Percentiles rank a stretch among this genome's conserved stretches.
Conservation (phyloP, 2,888 invertebrate species). For the Tenthredo amoena region DNA sequence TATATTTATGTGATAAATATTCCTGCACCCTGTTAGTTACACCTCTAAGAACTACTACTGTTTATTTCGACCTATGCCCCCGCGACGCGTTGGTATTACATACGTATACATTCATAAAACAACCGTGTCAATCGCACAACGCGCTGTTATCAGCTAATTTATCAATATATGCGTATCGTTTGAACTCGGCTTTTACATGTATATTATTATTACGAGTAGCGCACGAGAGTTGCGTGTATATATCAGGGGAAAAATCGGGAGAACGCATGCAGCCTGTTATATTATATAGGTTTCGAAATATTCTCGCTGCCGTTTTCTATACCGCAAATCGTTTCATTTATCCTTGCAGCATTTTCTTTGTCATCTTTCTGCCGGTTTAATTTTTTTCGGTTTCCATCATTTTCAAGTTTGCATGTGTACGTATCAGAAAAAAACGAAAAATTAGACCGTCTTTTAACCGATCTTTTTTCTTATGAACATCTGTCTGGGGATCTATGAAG, state of each 20-base stretch:
- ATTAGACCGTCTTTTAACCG: too few relatives aligned
- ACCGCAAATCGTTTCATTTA: background rate
- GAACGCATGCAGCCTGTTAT: background rate
- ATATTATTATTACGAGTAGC: slow-evolving; percentile 19
- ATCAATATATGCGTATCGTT: slow-evolving; percentile 40
- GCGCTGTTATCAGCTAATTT: slow-evolving; percentile 40
- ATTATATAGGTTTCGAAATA: background rate
- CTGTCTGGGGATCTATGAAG: too few relatives aligned
- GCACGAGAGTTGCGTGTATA: background rate
- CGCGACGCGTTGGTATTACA: background rate
- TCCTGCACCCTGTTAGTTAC: slow-evolving; percentile 36
- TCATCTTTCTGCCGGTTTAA: background rate
- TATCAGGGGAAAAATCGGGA: background rate
- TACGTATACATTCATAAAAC: background rate
- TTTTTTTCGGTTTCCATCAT: background rate
- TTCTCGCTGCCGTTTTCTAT: background rate
- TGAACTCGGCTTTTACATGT: slow-evolving; percentile 27
- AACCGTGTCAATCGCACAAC: slow-evolving; percentile 44
- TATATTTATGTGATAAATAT: slow-evolving; percentile 45
- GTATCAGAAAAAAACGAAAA: background rate
- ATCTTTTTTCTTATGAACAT: too few relatives aligned
- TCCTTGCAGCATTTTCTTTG: background rate
- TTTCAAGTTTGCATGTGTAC: background rate
- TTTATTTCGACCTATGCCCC: slow-evolving; percentile 32
- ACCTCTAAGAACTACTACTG: slow-evolving; percentile 24